A percentile compares a stretch with the other conserved stretches of the same genome.
Evolutionary conservation across 2,888 invertebrate genomes (phyloP).

Genomic region (Chrysolina americana): DNA sequence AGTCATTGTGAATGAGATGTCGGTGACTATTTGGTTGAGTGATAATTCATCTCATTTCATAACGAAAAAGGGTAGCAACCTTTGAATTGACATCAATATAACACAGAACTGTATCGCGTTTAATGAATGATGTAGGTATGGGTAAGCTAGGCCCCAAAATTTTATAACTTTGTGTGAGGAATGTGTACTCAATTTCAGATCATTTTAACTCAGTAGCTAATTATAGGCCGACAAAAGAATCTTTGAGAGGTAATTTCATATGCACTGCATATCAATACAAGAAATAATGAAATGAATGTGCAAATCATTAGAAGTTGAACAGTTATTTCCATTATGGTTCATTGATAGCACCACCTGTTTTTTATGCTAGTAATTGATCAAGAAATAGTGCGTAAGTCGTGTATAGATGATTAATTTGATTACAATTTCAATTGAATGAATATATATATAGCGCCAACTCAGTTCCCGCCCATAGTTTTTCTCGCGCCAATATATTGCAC

Average conservation of each 20-base stretch:
- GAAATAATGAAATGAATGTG: conserved; percentile 60
- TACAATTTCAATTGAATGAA: no score
- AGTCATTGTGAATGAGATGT: background rate
- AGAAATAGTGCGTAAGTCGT: conserved; percentile 45
- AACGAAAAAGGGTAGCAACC: background rate
- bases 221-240: conserved; percentile 60
- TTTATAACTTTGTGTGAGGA: background rate
- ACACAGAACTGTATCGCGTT: background rate
- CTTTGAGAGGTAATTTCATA: conserved; percentile 55
- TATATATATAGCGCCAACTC: no score
- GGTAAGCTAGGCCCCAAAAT: background rate
- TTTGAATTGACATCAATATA: conserved; percentile 7
- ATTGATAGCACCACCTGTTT: conserved; percentile 62
- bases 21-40: background rate
- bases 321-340: conserved; percentile 65
- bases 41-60: background rate
- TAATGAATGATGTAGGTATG: conserved; percentile 9
- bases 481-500: no score
- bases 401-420: conserved; percentile 17
- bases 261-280: conserved; percentile 52
- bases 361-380: conserved; percentile 52
- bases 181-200: conserved; percentile 10
- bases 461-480: no score
- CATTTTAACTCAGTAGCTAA: conserved; percentile 54
- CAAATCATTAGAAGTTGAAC: conserved; percentile 59